Percentiles rank a stretch among this genome's conserved stretches.
phyloP scores from a whole-genome alignment of 1,140 invertebrate species.

The Asbolus verrucosus region DNA sequence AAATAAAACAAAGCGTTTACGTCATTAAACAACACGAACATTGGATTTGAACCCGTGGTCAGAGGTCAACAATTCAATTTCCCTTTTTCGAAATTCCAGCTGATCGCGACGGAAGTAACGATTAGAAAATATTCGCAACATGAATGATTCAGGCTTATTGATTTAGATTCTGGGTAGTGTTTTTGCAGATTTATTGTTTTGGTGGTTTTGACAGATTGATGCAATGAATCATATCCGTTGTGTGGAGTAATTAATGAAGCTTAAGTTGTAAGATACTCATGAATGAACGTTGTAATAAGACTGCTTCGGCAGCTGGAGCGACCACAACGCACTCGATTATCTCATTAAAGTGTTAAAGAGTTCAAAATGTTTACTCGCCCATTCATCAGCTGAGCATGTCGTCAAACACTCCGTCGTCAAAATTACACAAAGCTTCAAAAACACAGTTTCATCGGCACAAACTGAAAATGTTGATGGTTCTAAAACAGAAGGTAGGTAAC shows the following conservation, averaged over 20 bases:
- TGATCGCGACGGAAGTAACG: not conserved
- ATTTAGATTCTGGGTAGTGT: not conserved
- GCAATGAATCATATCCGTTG: conserved; percentile 7
- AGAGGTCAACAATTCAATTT: not conserved
- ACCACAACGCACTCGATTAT: conserved; percentile 38
- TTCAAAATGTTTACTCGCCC: conserved; percentile 44
- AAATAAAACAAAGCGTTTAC: conserved; percentile 45
- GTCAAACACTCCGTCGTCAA: not conserved
- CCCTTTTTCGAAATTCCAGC: not conserved
- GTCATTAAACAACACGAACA: conserved; percentile 15
- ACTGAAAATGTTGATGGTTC: not conserved
- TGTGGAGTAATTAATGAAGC: not conserved
- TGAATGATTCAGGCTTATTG: not conserved
- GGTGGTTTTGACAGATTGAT: not conserved
- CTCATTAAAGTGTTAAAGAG: conserved; percentile 46
- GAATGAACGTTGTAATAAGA: conserved; percentile 28
- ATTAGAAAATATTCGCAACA: not conserved
- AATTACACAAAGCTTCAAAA: not conserved
- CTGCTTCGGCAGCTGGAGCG: conserved; percentile 35
- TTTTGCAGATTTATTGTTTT: not conserved
- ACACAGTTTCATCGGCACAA: not conserved
- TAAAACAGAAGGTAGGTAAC: not conserved
- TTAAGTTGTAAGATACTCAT: conserved; percentile 10
- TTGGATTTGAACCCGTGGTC: not conserved
- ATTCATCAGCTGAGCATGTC: conserved; percentile 30